Evolutionary conservation across 2,888 invertebrate species (phyloP), one percentile per base, ranked within the genome.

Genomic region (Synanthedon myopaeformis): DNA sequence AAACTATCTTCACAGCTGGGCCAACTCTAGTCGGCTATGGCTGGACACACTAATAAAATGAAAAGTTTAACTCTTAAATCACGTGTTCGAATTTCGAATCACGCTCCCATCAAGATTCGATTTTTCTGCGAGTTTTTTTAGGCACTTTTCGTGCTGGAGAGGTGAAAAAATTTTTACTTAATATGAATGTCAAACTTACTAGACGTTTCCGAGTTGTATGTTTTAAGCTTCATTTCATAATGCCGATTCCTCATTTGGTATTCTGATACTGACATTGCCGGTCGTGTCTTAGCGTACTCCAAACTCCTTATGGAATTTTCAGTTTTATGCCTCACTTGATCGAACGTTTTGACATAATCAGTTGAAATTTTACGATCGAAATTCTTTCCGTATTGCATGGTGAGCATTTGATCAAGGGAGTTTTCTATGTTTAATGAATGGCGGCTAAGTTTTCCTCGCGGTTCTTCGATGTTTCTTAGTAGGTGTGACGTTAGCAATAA

Each of bases 291-390:
- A 0, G 79, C 74, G 55, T 63, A 81, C 55, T 84, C 82, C 4
- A 79, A 59, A 58, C 69, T 76, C 42, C 82, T 59, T 13, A 84
- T 63, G 1, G 83, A 78, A 51, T 56, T 69, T 23, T 72, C 66
- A 2, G 52, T 41, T 48, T 57, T 69, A 3, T 70, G 65, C 53
- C 75, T 69, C 3, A 75, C 69, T 53, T 72, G 67, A 41, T 76
- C 74, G 19, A 82, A 74, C 2, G 79, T 78, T 55, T 72, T 78
- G 0, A 79, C 78, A 56, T 83, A 82, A 56, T 85, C 83, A 0
- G 79, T 74, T 2, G 84, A 84, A 58, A 83, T 74, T 61, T 82
- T 82, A 10, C 80, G 67, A 1, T 66, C 66, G 1, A 74, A 55
- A 55, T 62, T 76, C 56, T 69, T 71, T 2, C 74, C 74, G 57